Percentiles rank a stretch among this genome's conserved stretches.
These are phyloP conservation scores for Delichon dasypus DNA, from an alignment of 2,797 vertebrate genomes.

Conservation along the genomic window DNA sequence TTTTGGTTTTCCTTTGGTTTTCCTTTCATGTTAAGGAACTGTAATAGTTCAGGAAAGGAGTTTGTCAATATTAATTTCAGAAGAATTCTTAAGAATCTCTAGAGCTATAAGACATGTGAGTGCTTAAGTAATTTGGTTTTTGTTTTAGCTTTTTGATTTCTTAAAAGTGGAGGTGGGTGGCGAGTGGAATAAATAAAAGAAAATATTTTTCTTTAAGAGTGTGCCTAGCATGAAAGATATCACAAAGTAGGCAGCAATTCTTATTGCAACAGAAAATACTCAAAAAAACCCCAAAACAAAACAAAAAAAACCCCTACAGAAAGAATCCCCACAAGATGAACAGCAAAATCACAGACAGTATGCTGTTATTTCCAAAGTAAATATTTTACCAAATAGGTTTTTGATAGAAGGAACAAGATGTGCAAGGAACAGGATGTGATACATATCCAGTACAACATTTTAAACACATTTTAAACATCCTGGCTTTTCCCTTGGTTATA, in stretches of 20 bases:
- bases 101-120: background rate
- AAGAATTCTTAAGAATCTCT: background rate
- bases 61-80: background rate
- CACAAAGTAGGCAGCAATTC: background rate
- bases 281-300: background rate
- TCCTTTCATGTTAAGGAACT: background rate
- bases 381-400: constrained; percentile 32
- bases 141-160: background rate
- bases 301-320: background rate
- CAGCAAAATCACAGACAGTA: background rate
- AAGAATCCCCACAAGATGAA: background rate
- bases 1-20: constrained; percentile 24
- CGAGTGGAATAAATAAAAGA: background rate
- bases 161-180: background rate
- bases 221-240: background rate
- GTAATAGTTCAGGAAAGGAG: background rate
- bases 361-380: constrained; percentile 3
- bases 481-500: constrained; percentile 1
- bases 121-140: background rate
- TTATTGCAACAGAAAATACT: background rate
- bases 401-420: constrained; percentile 10
- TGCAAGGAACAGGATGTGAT: constrained; percentile 24
- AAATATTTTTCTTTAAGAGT: background rate
- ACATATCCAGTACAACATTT: background rate
- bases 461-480: constrained; percentile 27